Conservation (phyloP, 2,797 vertebrate species). For the Gymnocypris eckloni region DNA sequence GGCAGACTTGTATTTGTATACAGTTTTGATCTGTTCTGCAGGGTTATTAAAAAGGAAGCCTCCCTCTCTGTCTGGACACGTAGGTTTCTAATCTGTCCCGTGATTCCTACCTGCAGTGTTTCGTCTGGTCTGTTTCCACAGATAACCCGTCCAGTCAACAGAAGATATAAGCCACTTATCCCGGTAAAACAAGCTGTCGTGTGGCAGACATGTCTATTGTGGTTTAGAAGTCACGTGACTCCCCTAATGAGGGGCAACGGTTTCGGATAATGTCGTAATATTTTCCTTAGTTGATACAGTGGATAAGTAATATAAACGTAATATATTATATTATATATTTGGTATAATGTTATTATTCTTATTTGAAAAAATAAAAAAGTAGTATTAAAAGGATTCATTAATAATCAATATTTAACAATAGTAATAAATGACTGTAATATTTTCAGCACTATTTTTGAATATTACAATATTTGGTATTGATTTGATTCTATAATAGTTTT, state of each 20-base stretch:
- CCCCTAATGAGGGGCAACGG: neutral
- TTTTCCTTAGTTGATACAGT: neutral
- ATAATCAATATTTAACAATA: neutral
- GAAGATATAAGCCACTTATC: conserved; percentile 17
- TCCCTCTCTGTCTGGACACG: neutral
- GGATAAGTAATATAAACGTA: neutral
- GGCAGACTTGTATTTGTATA: neutral
- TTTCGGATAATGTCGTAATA: neutral
- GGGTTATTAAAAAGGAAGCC: neutral
- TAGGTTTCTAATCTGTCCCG: conserved; percentile 1
- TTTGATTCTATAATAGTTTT: neutral
- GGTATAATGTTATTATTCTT: neutral
- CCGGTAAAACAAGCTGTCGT: neutral
- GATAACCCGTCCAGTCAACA: neutral
- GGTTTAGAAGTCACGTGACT: neutral
- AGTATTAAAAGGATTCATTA: neutral
- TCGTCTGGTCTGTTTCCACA: conserved; percentile 16
- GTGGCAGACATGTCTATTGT: neutral
- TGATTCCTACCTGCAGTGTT: neutral
- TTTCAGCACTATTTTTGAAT: neutral
- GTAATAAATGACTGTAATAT: neutral
- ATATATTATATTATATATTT: neutral
- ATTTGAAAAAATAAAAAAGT: neutral
- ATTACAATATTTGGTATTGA: neutral
- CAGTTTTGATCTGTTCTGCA: neutral